These are phyloP conservation scores for Himantopus leucocephalus DNA, from an alignment of 2,113 vertebrate species.

Conservation along the genomic window DNA sequence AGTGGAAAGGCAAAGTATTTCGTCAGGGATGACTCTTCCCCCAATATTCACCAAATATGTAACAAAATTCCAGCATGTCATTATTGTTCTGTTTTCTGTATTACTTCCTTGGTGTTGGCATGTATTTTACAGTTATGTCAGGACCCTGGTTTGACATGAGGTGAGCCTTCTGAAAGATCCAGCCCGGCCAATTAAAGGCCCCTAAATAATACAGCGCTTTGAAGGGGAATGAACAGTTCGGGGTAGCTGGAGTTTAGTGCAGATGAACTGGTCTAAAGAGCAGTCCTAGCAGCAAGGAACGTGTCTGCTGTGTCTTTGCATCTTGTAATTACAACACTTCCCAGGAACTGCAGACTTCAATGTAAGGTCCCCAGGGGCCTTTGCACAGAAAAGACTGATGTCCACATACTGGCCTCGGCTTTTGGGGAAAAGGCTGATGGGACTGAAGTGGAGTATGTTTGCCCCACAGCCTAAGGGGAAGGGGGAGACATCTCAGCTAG, in stretches of 20 bases:
- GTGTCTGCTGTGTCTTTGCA: neutral
- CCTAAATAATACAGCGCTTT: neutral
- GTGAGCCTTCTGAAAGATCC: neutral
- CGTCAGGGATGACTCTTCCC: neutral
- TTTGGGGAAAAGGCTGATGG: neutral
- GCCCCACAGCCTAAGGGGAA: neutral
- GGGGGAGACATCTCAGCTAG: neutral
- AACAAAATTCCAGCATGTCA: neutral
- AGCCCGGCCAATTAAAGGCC: neutral
- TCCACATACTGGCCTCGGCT: neutral
- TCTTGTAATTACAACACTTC: neutral
- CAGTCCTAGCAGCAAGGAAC: neutral
- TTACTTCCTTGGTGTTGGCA: neutral
- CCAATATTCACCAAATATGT: neutral
- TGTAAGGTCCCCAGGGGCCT: neutral
- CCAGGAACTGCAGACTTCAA: neutral
- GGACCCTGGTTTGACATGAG: neutral
- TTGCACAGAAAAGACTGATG: neutral
- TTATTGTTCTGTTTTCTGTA: neutral
- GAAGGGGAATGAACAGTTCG: neutral
- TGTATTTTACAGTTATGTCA: neutral
- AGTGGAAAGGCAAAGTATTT: neutral
- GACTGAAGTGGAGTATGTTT: neutral
- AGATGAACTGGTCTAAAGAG: neutral
- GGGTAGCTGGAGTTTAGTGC: neutral